phyloP scores from a whole-genome alignment of 23 tunicate genomes.

The Oikopleura vanhoeffeni region DNA sequence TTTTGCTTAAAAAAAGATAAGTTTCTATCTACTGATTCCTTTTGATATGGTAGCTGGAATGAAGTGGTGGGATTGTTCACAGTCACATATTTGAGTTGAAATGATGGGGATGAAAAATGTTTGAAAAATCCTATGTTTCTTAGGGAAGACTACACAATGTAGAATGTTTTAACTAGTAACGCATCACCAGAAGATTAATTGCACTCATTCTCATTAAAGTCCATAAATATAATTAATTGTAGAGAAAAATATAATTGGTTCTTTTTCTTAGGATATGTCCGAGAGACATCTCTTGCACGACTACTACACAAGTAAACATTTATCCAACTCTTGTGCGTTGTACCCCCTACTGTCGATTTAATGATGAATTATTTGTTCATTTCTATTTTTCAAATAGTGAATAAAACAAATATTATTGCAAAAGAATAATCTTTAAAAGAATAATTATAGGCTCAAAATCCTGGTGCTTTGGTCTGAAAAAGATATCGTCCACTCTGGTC shows the following conservation, averaged over 20 bases:
- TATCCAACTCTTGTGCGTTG: neutral
- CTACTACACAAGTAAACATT: neutral
- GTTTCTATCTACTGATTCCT: conserved; percentile 4
- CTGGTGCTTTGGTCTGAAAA: conserved; percentile 98
- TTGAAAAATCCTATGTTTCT: conserved; percentile 9
- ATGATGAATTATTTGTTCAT: neutral
- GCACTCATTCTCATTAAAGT: neutral
- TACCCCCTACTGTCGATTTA: neutral
- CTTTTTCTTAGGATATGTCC: neutral
- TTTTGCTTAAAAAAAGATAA: conserved; percentile 4
- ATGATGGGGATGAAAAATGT: no score
- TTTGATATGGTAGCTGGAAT: neutral
- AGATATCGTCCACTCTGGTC: conserved; percentile 94
- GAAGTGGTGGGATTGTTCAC: conserved; percentile 19
- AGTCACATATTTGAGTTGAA: conserved; percentile 14
- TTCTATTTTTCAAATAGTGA: neutral
- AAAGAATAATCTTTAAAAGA: neutral
- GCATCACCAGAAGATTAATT: neutral
- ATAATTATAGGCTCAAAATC: neutral
- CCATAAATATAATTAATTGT: neutral
- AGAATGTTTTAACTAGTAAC: no score
- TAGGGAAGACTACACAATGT: conserved; percentile 7
- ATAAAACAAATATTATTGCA: neutral
- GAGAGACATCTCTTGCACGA: neutral
- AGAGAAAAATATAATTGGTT: neutral